phyloP scores from a whole-genome alignment of 2,888 invertebrate species.

The Serrognathus titanus region DNA sequence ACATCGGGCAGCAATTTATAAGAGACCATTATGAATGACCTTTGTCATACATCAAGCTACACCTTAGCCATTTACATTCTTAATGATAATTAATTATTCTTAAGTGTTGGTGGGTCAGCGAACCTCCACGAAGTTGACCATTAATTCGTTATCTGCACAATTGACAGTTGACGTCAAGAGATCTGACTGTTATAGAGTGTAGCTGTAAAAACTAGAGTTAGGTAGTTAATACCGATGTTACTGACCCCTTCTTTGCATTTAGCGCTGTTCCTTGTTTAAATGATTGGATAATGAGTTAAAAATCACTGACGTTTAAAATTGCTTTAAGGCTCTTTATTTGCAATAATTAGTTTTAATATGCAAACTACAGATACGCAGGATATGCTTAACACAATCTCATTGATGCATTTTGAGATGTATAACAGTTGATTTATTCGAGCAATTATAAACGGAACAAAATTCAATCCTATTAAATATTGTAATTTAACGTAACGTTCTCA shows the following conservation, averaged over 20 bases:
- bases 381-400: too few species aligned
- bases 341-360: constrained; percentile 14
- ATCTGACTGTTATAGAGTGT: constrained; percentile 26
- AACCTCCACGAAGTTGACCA: constrained; percentile 19
- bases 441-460: too few species aligned
- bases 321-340: constrained; percentile 15
- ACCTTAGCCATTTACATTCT: constrained; percentile 25
- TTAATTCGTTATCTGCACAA: constrained; percentile 28
- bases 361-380: neutral
- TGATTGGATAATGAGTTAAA: constrained; percentile 31
- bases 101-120: constrained; percentile 23
- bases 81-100: constrained; percentile 27
- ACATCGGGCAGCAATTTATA: constrained; percentile 2
- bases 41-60: constrained; percentile 21
- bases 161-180: constrained; percentile 31
- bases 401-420: too few species aligned
- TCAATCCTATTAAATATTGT: too few species aligned
- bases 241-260: constrained; percentile 33
- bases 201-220: constrained; percentile 27
- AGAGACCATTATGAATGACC: constrained; percentile 19
- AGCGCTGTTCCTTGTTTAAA: constrained; percentile 33
- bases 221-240: constrained; percentile 29
- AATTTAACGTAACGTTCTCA: too few species aligned
- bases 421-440: too few species aligned
- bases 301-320: constrained; percentile 23